Base-by-base conservation (phyloP, 2,113 vertebrate genomes). In the Sapayoa aenigma region DNA sequence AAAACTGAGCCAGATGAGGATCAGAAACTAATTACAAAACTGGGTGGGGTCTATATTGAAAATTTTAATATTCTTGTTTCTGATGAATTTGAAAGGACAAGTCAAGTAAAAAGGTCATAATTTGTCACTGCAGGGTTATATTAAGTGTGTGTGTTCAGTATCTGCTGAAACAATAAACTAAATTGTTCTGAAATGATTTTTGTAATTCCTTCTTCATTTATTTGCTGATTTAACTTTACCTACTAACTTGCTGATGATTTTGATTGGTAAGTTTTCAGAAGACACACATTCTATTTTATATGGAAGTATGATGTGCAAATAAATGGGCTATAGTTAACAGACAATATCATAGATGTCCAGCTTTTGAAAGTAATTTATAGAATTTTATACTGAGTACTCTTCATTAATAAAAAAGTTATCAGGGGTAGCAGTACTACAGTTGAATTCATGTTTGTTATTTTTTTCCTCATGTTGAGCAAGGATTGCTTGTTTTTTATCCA, bases 21-120 rank as follows among this genome's bases (percentile, higher is more conserved):
- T 39, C 25, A 14, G 24, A 23, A 62, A 14, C 5, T 27, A 25
- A 9, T 59, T 91, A 14, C 22, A 76, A 60, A 79, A 82, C 14
- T 37, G 9, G 2, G 2, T 44, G 18, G 16, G 50, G 17, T 9
- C 1, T 33, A 0, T 73, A 5, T 0, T 71, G 27, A 17, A 9
- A 20, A 5, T 33, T 50, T 33, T 50, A 50, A 89, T 81, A 41
- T 53, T 3, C 52, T 79, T 27, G 10, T 3, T 90, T 88, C 42
- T 58, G 33, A 39, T 74, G 9, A 53, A 55, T 84, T 71, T 69
- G 20, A 62, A 67, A 53, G 22, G 11, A 33, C 4, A 27, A 52
- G 4, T 46, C 16, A 58, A 50, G 22, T 3, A n/a, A 71, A 59
- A 62, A 88, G 35, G 11, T 18, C 10, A 3, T 37, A 2, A 5